Evolutionary conservation across 37 sponge, comb jelly and placozoan species (phyloP), one percentile per base, ranked within the genome.

Genomic region (Oopsacas minuta): DNA sequence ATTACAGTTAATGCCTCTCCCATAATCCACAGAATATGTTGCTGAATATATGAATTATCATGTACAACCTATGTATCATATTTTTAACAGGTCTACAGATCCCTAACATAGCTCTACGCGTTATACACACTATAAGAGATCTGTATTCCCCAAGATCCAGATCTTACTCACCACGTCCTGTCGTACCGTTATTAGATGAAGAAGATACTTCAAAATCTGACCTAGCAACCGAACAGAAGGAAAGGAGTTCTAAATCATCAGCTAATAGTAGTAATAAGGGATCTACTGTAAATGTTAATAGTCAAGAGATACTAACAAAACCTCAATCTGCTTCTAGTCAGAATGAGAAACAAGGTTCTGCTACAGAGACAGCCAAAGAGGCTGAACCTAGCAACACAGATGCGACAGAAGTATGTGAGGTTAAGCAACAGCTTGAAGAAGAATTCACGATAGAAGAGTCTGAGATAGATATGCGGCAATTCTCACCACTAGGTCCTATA

Each of bases 381-480:
- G 20, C 17, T n/a, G 49, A 17, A 8, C 49, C 49, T 8, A 17
- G 49, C 15, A 42, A 42, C 12, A 15, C 8, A 15, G 49, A 42
- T 17, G 49, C 8, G 49, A 42, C 49, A 42, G 49, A 17, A 42
- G 12, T 15, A 8, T 15, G 12, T 17, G 49, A 8, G 8, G 49
- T 17, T 42, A 8, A 42, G 75, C 1, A 32, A 12, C 32, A 61
- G 30, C 32, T 3, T 7, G 22, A 5, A n/a, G 75, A 61, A 12
- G 17, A 25, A 12, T 61, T 61, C 28, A 3, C 20, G 7, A 5
- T 61, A 3, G 75, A 61, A 61, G 75, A 61, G 75, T 5, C 20
- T 3, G 75, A 61, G 75, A 61, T 61, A 61, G 75, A 61, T 61
- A 25, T 61, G 75, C 20, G 75, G 75, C 75, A 61, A 34, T 61